A percentile compares a stretch with the other conserved stretches of the same genome.
Conservation (phyloP, 2,113 vertebrate genomes). For the Ceyx melanurus region DNA sequence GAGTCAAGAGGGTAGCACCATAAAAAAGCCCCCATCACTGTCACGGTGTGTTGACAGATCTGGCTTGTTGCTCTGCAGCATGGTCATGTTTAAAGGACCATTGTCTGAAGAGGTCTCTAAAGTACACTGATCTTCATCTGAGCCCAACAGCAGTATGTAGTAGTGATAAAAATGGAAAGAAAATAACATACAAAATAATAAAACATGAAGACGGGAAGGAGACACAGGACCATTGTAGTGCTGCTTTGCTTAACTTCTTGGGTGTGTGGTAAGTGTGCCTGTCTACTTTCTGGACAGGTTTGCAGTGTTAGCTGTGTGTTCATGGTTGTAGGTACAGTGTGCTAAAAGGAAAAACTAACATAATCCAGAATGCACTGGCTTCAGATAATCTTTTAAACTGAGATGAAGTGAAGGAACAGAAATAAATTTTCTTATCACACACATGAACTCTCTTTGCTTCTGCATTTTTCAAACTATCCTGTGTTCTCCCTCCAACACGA, state of each 20-base stretch:
- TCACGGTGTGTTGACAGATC: accelerated
- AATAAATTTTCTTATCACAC: background rate
- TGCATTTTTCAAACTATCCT: background rate
- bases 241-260: background rate
- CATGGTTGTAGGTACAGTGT: background rate
- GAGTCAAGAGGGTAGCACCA: background rate
- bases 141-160: background rate
- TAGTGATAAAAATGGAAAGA: background rate
- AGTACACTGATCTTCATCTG: background rate
- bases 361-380: background rate
- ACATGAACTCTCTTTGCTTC: background rate
- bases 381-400: background rate
- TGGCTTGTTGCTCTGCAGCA: background rate
- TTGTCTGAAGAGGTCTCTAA: background rate
- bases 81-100: background rate
- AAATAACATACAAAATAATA: background rate
- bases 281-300: background rate
- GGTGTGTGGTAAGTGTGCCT: accelerated
- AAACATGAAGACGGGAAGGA: background rate
- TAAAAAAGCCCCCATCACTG: background rate
- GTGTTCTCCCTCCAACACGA: background rate
- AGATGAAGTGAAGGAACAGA: background rate
- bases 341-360: background rate
- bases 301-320: background rate
- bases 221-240: no score